Evolutionary conservation across 2,113 vertebrate genomes (phyloP), one percentile per base, ranked within the genome.

Genomic region (Anarrhichthys ocellatus): DNA sequence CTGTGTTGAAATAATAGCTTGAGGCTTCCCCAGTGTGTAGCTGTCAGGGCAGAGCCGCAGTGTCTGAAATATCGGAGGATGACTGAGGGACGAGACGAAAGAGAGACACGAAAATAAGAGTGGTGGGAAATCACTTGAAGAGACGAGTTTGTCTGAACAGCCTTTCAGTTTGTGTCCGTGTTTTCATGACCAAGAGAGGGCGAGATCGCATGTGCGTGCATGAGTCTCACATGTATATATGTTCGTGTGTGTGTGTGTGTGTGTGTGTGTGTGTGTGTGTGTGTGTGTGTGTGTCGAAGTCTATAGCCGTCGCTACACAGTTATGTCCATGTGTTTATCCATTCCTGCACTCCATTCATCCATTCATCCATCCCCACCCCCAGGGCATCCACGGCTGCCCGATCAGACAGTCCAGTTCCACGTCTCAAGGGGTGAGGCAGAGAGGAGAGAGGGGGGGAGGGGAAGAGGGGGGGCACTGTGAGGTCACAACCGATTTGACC

Each of bases 381-480:
- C 68, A 10, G 65, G 59, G 72, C 69, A 84, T 78, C 77, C 62
- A 17, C 46, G 48, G 89, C 89, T 93, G 89, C 77, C 88, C n/a
- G 17, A 34, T 36, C 69, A 80, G 90, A 91, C 91, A 92, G 92
- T 91, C 90, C 84, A 81, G 73, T 75, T 86, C 82, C 82, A 80
- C 27, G 36, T 85, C 80, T 89, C 78, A 72, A 76, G 80, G 86
- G 82, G 89, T 68, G 82, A 80, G 81, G 80, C 68, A 58, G 73
- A 77, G 76, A 65, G 50, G 34, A 22, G 34, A 10, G 10, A 9
- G 18, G 8, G 5, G 44, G 59, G 17, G 18, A 32, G 32, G 29
- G 15, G 22, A 32, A 32, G 32, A 32, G 4, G 4, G 73, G 59
- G 40, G 61, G 72, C 73, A 66, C 72, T 34, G 74, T 9, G 88